phyloP scores from a whole-genome alignment of 2,113 vertebrate species.

The Phaethornis superciliosus region DNA sequence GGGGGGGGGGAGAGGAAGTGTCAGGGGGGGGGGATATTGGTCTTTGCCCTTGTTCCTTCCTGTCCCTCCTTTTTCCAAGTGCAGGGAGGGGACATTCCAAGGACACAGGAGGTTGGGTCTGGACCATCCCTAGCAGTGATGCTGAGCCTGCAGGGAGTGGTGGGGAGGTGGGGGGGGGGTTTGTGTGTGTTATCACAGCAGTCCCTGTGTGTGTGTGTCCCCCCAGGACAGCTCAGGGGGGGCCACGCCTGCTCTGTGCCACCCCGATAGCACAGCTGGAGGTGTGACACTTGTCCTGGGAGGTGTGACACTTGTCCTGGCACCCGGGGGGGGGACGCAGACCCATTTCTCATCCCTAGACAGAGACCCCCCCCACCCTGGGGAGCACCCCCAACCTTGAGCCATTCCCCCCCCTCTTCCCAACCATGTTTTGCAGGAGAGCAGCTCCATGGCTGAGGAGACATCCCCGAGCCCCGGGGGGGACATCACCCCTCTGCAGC shows the following conservation, averaged over 20 bases:
- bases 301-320: neutral
- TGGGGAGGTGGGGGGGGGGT: no score
- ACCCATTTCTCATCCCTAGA: fast-evolving
- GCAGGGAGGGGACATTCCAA: neutral
- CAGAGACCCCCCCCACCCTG: neutral
- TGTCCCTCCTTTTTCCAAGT: neutral
- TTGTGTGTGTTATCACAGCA: conserved; percentile 28
- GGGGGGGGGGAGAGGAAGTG: no score
- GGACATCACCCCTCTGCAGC: conserved; percentile 90
- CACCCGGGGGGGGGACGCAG: neutral
- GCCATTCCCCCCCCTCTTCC: neutral
- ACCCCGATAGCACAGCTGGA: neutral
- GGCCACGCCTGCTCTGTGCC: neutral
- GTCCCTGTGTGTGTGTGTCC: neutral
- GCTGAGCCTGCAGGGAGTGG: neutral
- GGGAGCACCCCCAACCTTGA: fast-evolving
- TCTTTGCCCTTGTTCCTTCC: neutral
- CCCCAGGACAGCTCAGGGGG: neutral
- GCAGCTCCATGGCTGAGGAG: conserved; percentile 82
- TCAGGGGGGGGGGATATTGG: neutral
- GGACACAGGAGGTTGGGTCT: neutral
- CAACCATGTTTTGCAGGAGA: conserved; percentile 54
- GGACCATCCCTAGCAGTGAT: neutral
- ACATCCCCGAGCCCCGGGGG: neutral
- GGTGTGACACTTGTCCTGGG: neutral